Evolutionary conservation across 1,140 invertebrate genomes (phyloP), one percentile per base, ranked within the genome.

Genomic region (Potamilus streckersoni): DNA sequence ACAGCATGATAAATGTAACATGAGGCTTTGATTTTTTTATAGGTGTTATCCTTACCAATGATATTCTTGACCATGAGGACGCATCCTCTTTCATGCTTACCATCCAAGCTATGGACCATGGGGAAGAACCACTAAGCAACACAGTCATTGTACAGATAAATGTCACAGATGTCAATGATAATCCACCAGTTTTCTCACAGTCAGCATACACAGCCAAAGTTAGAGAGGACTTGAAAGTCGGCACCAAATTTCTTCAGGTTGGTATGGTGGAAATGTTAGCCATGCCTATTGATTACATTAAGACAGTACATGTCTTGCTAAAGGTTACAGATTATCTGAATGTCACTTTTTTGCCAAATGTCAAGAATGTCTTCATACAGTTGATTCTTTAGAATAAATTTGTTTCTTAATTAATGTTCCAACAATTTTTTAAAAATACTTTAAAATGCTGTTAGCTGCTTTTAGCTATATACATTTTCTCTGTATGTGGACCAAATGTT

Each of bases 101-200:
- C 0, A 93, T 98, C 62, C 94, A 97, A 88, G 97, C 97, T 2
- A 92, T 94, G 17, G 97, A 99, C 88, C 94, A 94, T 5, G 96
- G 92, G 3, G 73, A 79, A 19, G 74, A 80, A 1, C 83, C 86
- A 0, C 80, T 87, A 14, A 84, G 80, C 67, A 84, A 59, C 93
- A 94, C 16, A 91, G 92, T 63, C 96, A 96, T 88, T 96, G 92
- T 98, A 0, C 91, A 93, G 16, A 96, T 98, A 0, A 92, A 92
- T 65, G 96, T 98, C 89, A 93, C 96, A 82, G 97, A 98, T 87
- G 93, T 96, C 69, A 98, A 98, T 86, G 97, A 98, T 89, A 98
- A 98, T 86, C 93, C 95, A 78, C 97, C 97, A 20, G 84, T 85
- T 55, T 92, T 92, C 78, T 92, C 94, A 31, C 93, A 94, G 64